Percentiles rank a stretch among this genome's conserved stretches.
Conservation (phyloP, 2,888 invertebrate species). For the Drosophila kambysellisi region DNA sequence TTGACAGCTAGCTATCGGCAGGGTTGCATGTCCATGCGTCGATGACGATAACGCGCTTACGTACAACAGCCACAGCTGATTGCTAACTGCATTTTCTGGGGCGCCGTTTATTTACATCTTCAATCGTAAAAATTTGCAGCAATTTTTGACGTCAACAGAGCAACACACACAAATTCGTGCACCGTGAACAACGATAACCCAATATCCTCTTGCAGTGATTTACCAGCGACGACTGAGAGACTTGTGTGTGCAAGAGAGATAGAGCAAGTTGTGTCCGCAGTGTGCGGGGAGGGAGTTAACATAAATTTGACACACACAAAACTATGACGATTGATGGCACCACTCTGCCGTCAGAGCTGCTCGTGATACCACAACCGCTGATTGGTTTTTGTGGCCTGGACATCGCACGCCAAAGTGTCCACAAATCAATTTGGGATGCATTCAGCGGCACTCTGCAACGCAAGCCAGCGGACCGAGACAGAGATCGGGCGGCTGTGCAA, state of each 20-base stretch:
- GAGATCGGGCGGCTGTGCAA: constrained; percentile 91
- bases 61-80: constrained; percentile 61
- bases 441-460: constrained; percentile 91
- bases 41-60: constrained; percentile 46
- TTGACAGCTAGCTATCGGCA: constrained; percentile 45
- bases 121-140: constrained; percentile 15
- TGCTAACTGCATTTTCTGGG: constrained; percentile 57
- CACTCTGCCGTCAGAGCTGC: constrained; percentile 93
- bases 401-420: constrained; percentile 92
- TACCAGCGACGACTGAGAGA: constrained; percentile 1
- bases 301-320: constrained; percentile 40
- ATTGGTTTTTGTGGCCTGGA: constrained; percentile 96
- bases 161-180: neutral
- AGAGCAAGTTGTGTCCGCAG: constrained; percentile 15
- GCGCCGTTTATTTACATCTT: constrained; percentile 70
- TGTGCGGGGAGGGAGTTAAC: constrained; percentile 26
- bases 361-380: constrained; percentile 93
- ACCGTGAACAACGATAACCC: neutral
- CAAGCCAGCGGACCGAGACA: constrained; percentile 87
- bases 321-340: constrained; percentile 87
- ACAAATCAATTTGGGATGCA: constrained; percentile 97
- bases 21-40: constrained; percentile 21
- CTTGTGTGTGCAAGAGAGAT: constrained; percentile 4
- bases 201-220: constrained; percentile 6
- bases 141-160: constrained; percentile 3